Evolutionary conservation across 2,888 invertebrate genomes (phyloP), one percentile per base, ranked within the genome.

Genomic region (Drosophila birchii): DNA sequence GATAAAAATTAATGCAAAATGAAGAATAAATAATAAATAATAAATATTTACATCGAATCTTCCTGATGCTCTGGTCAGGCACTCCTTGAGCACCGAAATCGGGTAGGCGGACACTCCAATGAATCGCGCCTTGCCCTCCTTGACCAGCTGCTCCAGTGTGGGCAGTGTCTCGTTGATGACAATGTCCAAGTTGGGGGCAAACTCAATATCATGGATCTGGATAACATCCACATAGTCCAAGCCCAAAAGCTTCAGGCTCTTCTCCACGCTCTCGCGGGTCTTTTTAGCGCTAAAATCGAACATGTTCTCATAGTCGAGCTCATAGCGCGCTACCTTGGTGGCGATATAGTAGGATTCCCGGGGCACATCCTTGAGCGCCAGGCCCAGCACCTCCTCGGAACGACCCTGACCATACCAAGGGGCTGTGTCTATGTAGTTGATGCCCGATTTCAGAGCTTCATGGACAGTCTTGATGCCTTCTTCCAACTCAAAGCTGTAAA

Each of bases 141-240:
- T 94, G 3, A 96, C 95, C 11, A 96, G 94, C 82, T 94, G 95
- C 79, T 96, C 95, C 14, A 98, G 92, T 1, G 96, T 95, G 5
- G 98, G 98, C 43, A 99, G 91, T 0, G 98, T 98, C 93, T 98
- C 98, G 58, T 96, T 95, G 0, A 98, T 81, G 5, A 99, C 94
- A 12, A 96, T 93, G 45, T 97, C 95, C 23, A 95, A 91, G 74
- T 94, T 95, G 8, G 96, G 95, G 0, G 97, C 96, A 91, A 98
- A 98, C 86, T 98, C 98, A 61, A 97, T 93, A 89, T 99, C 98
- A 89, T 98, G 98, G n/a, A 98, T 94, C 97, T 98, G 98, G 88
- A 98, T 95, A 32, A 98, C 92, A 91, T 99, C 98, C 0, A 98
- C 95, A 91, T 97, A 97, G 72, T 96, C 95, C 67, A 98, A 87